A percentile compares a stretch with the other conserved stretches of the same genome.
phyloP scores from a whole-genome alignment of 1,140 invertebrate genomes.

The Drosophila santomea region DNA sequence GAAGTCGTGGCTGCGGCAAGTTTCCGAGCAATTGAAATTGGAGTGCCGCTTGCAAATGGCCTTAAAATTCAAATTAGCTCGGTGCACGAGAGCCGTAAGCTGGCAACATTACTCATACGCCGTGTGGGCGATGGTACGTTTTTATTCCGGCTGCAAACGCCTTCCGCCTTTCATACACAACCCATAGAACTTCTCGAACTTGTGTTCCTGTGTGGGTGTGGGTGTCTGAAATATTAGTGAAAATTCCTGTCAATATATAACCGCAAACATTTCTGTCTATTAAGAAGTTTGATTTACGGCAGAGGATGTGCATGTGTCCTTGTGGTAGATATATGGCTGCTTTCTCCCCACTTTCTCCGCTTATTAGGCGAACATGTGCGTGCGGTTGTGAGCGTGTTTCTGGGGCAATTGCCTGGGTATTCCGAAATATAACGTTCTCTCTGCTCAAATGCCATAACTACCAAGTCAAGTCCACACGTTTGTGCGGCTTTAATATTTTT shows the following conservation, averaged over 20 bases:
- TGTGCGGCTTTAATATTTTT: slow-evolving; percentile 56
- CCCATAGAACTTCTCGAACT: slow-evolving; percentile 13
- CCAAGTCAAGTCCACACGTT: slow-evolving; percentile 33
- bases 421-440: slow-evolving; percentile 16
- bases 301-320: slow-evolving; percentile 20
- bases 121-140: slow-evolving; percentile 9
- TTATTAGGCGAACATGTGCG: slow-evolving; percentile 36
- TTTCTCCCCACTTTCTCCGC: slow-evolving; percentile 15
- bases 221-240: slow-evolving; percentile 49
- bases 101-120: slow-evolving; percentile 46
- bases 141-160: background rate
- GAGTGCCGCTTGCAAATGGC: slow-evolving; percentile 28
- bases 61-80: slow-evolving; percentile 57
- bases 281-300: slow-evolving; percentile 66
- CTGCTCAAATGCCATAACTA: slow-evolving; percentile 25
- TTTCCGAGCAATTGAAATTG: slow-evolving; percentile 74
- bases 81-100: slow-evolving; percentile 32
- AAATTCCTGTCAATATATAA: slow-evolving; percentile 60
- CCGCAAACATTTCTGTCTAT: slow-evolving; percentile 58
- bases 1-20: slow-evolving; percentile 41
- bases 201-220: background rate
- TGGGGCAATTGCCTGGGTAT: slow-evolving; percentile 49
- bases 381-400: slow-evolving; percentile 39
- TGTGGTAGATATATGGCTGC: slow-evolving; percentile 25
- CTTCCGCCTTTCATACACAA: background rate